Evolutionary conservation across 2,888 invertebrate species (phyloP).

Genomic region (Epistrophe eligans): DNA sequence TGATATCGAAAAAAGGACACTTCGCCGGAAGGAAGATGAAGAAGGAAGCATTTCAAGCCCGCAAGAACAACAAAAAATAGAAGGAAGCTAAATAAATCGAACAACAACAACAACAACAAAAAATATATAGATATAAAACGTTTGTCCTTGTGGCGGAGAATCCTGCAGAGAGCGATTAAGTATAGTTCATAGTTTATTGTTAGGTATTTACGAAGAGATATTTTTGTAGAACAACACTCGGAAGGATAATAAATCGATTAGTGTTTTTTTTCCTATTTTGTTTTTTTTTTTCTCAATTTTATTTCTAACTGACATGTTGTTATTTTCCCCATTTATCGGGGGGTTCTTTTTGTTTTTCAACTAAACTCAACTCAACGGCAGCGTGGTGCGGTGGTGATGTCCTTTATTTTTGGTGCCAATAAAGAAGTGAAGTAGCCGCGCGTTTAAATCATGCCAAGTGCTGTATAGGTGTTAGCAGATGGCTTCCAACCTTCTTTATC

Average conservation of each 20-base stretch:
- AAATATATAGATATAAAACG: background rate
- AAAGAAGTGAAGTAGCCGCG: slow-evolving; percentile 35
- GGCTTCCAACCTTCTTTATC: slow-evolving; percentile 65
- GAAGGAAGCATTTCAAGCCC: slow-evolving; percentile 21
- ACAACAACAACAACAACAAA: background rate
- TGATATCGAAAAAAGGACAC: slow-evolving; percentile 68
- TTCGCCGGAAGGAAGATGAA: slow-evolving; percentile 50
- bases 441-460: slow-evolving; percentile 72
- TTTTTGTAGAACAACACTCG: slow-evolving; percentile 70
- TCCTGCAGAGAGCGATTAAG: slow-evolving; percentile 64
- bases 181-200: slow-evolving; percentile 72
- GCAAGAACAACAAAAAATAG: background rate
- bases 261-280: slow-evolving; percentile 9
- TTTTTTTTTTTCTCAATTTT: slow-evolving; percentile 6
- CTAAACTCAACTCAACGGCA: no score
- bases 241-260: slow-evolving; percentile 74
- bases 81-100: background rate
- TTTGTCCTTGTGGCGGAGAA: slow-evolving; percentile 44
- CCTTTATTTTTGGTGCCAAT: slow-evolving; percentile 18
- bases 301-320: slow-evolving; percentile 54
- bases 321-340: slow-evolving; percentile 18
- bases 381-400: background rate
- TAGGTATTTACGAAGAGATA: slow-evolving; percentile 65
- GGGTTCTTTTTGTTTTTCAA: background rate
- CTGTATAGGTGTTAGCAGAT: slow-evolving; percentile 75